A percentile compares a stretch with the other conserved stretches of the same genome.
phyloP scores from a whole-genome alignment of 2,113 vertebrate genomes.

The Amphilophus citrinellus region DNA sequence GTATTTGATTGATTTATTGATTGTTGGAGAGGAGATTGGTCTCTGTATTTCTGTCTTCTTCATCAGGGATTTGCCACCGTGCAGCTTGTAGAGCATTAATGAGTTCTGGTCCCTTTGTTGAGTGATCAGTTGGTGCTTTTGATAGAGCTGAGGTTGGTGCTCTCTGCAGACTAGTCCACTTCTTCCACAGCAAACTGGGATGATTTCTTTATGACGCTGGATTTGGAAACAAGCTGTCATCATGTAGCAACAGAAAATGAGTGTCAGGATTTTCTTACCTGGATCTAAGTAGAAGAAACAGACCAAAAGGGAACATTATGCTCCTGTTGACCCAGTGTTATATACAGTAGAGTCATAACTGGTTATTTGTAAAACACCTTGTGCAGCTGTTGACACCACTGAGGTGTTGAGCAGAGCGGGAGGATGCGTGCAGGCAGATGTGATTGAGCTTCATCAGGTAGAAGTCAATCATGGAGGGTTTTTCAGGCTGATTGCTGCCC shows the following conservation, averaged over 20 bases:
- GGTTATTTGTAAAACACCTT: neutral
- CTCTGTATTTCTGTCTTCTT: neutral
- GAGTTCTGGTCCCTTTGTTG: neutral
- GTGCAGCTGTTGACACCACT: neutral
- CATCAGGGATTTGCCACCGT: neutral
- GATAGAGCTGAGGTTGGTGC: rapidly evolving
- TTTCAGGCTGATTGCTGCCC: constrained; percentile 40
- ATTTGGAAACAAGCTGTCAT: neutral
- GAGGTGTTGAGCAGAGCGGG: neutral
- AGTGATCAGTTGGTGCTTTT: neutral
- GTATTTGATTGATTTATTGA: constrained; percentile 9
- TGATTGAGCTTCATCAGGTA: constrained; percentile 17
- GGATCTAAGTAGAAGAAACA: neutral
- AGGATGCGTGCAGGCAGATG: neutral
- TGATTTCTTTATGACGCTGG: no score
- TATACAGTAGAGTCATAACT: neutral
- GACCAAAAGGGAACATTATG: rapidly evolving
- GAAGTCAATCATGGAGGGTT: neutral
- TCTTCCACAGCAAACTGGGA: neutral
- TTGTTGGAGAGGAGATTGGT: neutral
- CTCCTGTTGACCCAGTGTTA: rapidly evolving
- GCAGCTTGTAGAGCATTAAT: neutral
- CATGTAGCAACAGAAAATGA: neutral
- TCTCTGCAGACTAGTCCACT: rapidly evolving
- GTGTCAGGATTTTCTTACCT: neutral